phyloP scores from a whole-genome alignment of 2,888 invertebrate species.

The Sminthurides aquaticus region DNA sequence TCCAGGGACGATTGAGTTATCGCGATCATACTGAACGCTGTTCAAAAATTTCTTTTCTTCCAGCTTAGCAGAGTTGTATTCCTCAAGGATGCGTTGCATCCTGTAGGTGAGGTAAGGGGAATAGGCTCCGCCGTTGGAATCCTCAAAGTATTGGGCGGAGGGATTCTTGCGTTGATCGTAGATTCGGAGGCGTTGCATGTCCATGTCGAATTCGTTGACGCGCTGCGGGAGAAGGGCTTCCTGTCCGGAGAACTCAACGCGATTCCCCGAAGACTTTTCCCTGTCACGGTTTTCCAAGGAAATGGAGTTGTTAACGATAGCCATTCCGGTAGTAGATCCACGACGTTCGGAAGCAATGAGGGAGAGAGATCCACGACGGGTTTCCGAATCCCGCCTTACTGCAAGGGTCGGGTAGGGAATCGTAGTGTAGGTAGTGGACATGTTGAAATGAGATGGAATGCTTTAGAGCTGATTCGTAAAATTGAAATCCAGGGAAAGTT shows the following conservation, averaged over 20 bases:
- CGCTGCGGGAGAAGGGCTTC: constrained; percentile 20
- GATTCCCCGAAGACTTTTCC: neutral
- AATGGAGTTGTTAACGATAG: neutral
- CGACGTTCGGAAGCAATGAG: constrained; percentile 9
- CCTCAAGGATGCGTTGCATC: constrained; percentile 25
- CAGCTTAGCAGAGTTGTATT: constrained; percentile 27
- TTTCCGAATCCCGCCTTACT: constrained; percentile 14
- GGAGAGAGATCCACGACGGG: constrained; percentile 12
- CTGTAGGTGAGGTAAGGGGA: constrained; percentile 28
- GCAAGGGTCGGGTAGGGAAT: constrained; percentile 11
- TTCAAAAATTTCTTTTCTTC: constrained; percentile 22
- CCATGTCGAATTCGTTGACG: constrained; percentile 32
- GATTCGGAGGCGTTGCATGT: constrained; percentile 29
- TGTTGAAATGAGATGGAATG: too few species aligned
- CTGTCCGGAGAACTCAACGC: constrained; percentile 13
- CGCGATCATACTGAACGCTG: constrained; percentile 3
- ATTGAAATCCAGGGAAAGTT: too few species aligned
- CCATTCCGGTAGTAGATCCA: constrained; percentile 6
- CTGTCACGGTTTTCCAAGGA: constrained; percentile 4
- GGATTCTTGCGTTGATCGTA: constrained; percentile 30
- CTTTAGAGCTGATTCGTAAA: too few species aligned
- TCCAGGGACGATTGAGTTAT: neutral
- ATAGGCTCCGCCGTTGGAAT: constrained; percentile 26
- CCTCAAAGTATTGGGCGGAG: constrained; percentile 27
- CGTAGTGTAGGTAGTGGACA: constrained; percentile 9